Evolutionary conservation across 2,797 vertebrate species (phyloP).

Genomic region (Phataginus tetradactyla): DNA sequence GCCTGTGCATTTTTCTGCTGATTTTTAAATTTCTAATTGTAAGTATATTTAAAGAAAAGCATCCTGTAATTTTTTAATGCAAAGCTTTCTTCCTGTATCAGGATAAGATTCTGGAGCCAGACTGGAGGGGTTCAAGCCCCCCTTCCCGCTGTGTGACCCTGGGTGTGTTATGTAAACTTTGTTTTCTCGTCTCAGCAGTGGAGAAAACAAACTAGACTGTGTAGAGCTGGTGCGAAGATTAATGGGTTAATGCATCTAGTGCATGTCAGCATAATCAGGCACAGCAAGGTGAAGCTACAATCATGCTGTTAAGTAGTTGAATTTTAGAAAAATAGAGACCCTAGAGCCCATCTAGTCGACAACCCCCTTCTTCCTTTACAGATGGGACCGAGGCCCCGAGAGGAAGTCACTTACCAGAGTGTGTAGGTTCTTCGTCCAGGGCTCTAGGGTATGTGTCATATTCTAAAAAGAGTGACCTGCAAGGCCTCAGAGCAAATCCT

Average conservation of each 20-base stretch:
- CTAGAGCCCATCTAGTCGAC: not conserved
- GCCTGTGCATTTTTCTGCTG: not conserved
- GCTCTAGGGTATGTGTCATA: not conserved
- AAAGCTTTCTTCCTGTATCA: not conserved
- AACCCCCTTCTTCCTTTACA: not conserved
- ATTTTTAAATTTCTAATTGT: not conserved
- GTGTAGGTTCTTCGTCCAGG: not conserved
- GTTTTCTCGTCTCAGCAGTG: not conserved
- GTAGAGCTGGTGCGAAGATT: not conserved
- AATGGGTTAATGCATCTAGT: accelerated
- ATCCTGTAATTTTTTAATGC: accelerated
- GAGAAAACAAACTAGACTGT: not conserved
- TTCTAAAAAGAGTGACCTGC: not conserved
- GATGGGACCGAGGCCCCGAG: not conserved
- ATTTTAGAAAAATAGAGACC: not conserved
- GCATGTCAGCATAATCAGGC: accelerated
- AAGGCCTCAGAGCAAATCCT: not conserved
- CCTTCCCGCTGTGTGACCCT: not conserved
- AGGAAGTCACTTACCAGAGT: not conserved
- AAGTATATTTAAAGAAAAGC: not conserved
- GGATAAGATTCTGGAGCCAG: not conserved
- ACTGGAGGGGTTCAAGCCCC: not conserved
- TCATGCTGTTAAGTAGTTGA: not conserved
- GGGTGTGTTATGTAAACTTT: accelerated
- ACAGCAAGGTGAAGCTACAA: not conserved